Conservation (phyloP, 2,113 vertebrate species). For the Spea multiplicata region DNA sequence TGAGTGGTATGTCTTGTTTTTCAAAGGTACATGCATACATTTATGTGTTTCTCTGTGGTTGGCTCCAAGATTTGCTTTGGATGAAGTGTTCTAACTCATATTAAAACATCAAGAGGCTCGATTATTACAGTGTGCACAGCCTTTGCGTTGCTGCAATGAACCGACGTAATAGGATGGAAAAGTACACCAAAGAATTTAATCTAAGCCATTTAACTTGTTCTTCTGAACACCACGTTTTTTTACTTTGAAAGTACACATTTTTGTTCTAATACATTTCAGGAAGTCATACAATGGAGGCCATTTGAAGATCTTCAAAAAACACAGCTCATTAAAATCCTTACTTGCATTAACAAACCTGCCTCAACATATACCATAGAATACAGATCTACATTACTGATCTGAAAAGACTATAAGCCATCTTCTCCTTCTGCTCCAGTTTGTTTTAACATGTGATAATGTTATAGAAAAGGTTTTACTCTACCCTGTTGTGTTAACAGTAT, state of each 20-base stretch:
- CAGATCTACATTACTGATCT: no score
- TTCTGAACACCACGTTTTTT: slow-evolving; percentile 11
- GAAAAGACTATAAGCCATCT: no score
- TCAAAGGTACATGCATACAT: slow-evolving; percentile 43
- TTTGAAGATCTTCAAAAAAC: no score
- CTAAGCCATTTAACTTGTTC: slow-evolving; percentile 26
- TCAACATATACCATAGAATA: no score
- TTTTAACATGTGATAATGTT: no score
- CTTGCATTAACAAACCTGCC: no score
- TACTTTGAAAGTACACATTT: not conserved
- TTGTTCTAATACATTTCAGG: not conserved
- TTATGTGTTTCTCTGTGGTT: slow-evolving; percentile 37
- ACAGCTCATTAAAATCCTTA: no score
- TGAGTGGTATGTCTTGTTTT: slow-evolving; percentile 47
- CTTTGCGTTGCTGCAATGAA: slow-evolving; percentile 15
- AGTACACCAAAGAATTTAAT: slow-evolving; percentile 24
- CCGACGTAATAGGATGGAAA: slow-evolving; percentile 27
- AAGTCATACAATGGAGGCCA: not conserved
- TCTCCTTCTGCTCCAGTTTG: no score
- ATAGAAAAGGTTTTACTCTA: no score
- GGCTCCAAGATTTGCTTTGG: slow-evolving; percentile 43
- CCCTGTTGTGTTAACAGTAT: no score
- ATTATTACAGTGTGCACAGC: slow-evolving; percentile 31
- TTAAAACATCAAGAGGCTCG: slow-evolving; percentile 40
- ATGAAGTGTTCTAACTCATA: slow-evolving; percentile 45